Percentiles rank a stretch among this genome's conserved stretches.
phyloP scores from a whole-genome alignment of 2,888 invertebrate genomes.

The Hyalella azteca region DNA sequence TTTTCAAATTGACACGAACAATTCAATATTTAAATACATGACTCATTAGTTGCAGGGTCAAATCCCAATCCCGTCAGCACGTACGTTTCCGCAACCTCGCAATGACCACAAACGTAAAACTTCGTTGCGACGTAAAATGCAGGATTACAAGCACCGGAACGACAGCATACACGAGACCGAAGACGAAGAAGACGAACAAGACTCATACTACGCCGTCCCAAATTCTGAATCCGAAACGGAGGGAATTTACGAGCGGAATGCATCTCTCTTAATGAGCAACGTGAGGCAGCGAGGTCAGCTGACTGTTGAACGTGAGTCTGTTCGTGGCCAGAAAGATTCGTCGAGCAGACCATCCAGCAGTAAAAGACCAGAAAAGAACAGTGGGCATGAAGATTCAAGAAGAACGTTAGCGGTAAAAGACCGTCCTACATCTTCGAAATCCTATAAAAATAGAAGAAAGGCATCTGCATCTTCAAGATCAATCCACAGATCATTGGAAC shows the following conservation, averaged over 20 bases:
- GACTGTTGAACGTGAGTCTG: not conserved
- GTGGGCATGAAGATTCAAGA: not conserved
- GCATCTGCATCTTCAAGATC: not conserved
- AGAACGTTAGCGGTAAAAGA: not conserved
- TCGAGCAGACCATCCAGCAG: conserved; percentile 15
- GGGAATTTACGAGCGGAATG: not conserved
- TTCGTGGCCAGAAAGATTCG: not conserved
- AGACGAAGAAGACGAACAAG: conserved; percentile 10
- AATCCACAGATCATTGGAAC: conserved; percentile 10
- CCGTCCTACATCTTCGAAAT: conserved; percentile 25
- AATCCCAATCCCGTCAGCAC: not conserved
- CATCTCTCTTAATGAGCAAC: not conserved
- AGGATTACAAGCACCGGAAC: conserved; percentile 19
- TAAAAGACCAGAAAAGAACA: not conserved
- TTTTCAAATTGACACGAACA: too few relatives aligned
- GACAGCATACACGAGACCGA: conserved; percentile 37
- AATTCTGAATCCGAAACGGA: conserved; percentile 26
- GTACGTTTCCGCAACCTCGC: not conserved
- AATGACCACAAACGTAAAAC: conserved; percentile 13
- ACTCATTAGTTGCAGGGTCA: too few relatives aligned
- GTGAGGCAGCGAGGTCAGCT: not conserved
- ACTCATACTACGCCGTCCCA: not conserved
- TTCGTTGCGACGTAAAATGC: conserved; percentile 10
- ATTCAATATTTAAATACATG: too few relatives aligned
- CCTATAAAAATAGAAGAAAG: conserved; percentile 1